These are phyloP conservation scores for Asteroscopus sphinx DNA, from an alignment of 2,888 invertebrate genomes.

Conservation along the genomic window DNA sequence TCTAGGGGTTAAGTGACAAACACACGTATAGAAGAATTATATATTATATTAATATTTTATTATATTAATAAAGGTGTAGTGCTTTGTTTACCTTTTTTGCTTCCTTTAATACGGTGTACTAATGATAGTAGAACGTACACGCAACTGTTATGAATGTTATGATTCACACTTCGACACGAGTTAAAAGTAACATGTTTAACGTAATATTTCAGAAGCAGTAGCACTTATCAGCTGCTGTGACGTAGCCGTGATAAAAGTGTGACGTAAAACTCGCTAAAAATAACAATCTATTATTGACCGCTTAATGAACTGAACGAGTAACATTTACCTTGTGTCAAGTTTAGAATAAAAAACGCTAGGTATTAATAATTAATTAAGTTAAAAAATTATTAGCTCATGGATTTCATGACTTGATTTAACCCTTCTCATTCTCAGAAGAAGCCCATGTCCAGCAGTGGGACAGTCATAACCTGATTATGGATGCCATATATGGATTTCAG, in stretches of 20 bases:
- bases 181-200: constrained; percentile 16
- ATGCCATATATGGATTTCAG: no score
- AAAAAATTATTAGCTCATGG: background rate
- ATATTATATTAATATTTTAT: no score
- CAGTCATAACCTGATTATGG: no score
- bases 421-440: no score
- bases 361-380: no score
- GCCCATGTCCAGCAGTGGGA: no score
- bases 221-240: constrained; percentile 49
- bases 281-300: constrained; percentile 52
- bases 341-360: constrained; percentile 28
- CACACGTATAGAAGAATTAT: no score
- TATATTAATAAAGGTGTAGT: no score
- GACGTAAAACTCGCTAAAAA: constrained; percentile 55
- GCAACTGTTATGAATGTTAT: constrained; percentile 1
- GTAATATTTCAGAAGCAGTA: constrained; percentile 29
- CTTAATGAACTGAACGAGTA: constrained; percentile 50
- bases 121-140: background rate
- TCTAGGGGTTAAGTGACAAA: no score
- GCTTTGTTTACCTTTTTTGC: no score
- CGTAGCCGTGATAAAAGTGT: constrained; percentile 47
- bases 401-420: constrained; percentile 1
- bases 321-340: constrained; percentile 54
- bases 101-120: background rate
- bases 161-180: constrained; percentile 11